These are phyloP conservation scores for Trachops cirrhosus DNA, from an alignment of 2,797 vertebrate genomes.

Conservation along the genomic window DNA sequence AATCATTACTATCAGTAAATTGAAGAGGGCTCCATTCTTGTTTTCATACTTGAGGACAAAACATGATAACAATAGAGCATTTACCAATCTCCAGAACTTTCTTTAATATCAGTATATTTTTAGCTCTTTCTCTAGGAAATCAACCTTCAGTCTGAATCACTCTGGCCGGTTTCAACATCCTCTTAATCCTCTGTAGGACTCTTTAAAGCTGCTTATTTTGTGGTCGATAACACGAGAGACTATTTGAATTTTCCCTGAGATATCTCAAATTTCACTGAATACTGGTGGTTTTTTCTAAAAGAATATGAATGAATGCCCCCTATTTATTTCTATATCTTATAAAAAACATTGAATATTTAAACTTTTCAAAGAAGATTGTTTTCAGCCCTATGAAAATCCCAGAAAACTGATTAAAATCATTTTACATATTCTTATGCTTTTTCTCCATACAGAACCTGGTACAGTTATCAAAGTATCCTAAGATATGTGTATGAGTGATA, in stretches of 20 bases:
- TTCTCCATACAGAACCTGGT: not conserved
- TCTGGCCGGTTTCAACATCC: not conserved
- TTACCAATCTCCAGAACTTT: not conserved
- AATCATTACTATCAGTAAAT: not conserved
- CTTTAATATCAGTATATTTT: constrained; percentile 16
- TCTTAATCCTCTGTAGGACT: not conserved
- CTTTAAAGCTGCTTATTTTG: not conserved
- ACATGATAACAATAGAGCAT: not conserved
- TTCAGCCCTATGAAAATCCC: not conserved
- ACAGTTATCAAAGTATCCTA: not conserved
- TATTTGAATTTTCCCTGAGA: not conserved
- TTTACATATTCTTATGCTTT: not conserved
- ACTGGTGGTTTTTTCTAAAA: not conserved
- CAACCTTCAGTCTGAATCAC: not conserved
- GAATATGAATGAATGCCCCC: not conserved
- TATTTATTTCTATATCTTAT: not conserved
- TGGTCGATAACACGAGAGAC: not conserved
- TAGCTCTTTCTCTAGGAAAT: not conserved
- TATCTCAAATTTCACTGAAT: constrained; percentile 16
- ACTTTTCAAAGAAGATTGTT: not conserved
- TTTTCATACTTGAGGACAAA: constrained; percentile 13
- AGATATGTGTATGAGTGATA: not conserved
- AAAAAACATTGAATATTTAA: constrained; percentile 8
- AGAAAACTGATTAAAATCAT: not conserved
- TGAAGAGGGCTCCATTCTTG: not conserved